Conservation (phyloP, 2,888 invertebrate genomes). For the Andricus curvator region DNA sequence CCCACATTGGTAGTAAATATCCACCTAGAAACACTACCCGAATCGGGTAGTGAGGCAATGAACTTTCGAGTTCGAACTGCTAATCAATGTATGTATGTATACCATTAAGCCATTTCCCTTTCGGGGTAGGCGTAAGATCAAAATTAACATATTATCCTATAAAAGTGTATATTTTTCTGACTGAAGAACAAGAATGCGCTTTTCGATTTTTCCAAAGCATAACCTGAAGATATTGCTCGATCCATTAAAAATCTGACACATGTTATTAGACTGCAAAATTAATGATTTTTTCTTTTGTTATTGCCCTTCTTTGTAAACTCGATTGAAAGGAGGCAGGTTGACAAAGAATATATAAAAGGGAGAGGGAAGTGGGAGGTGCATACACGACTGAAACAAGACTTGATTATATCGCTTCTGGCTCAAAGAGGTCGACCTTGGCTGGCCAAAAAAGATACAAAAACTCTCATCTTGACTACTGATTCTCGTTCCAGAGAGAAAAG, state of each 20-base stretch:
- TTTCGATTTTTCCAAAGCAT: too few species aligned
- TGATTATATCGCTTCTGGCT: slow-evolving; percentile 33
- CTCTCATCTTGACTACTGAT: slow-evolving; percentile 21
- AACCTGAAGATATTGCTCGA: neutral
- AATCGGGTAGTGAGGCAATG: too few species aligned
- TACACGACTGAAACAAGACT: slow-evolving; percentile 15
- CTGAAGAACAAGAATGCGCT: too few species aligned
- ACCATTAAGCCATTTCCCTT: too few species aligned
- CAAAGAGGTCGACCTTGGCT: slow-evolving; percentile 37
- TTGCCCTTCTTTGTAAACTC: neutral
- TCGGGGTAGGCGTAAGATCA: too few species aligned
- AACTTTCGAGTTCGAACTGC: too few species aligned
- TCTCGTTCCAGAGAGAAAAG: slow-evolving; percentile 5
- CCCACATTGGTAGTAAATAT: too few species aligned
- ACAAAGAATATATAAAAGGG: slow-evolving; percentile 13
- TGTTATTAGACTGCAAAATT: neutral
- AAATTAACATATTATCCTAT: neutral
- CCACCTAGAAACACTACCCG: too few species aligned
- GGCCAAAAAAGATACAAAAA: slow-evolving; percentile 35
- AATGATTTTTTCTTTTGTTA: neutral
- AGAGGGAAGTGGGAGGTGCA: slow-evolving; percentile 8
- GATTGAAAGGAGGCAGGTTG: neutral
- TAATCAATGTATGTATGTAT: too few species aligned
- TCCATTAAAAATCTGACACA: neutral
- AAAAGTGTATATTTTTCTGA: neutral